Evolutionary conservation across 2,797 vertebrate genomes (phyloP).

Genomic region (Syngnathus rostellatus): DNA sequence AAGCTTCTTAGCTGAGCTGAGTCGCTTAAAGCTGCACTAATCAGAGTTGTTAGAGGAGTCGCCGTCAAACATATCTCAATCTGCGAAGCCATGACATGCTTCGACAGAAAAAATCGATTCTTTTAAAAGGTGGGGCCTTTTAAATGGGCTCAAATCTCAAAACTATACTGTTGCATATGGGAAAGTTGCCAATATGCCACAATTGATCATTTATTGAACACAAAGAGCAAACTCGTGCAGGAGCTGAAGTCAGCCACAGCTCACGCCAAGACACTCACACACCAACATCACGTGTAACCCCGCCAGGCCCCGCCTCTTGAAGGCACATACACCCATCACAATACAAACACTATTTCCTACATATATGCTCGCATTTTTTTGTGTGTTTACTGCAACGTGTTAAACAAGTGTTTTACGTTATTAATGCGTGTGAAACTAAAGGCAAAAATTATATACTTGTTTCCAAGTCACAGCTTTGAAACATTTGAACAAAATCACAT

Average conservation of each 20-base stretch:
- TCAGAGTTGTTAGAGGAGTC: slow-evolving; percentile 54
- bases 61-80: slow-evolving; percentile 32
- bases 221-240: neutral
- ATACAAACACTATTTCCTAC: too few relatives aligned
- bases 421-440: neutral
- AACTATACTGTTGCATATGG: too few relatives aligned
- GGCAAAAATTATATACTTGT: neutral
- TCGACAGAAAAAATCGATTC: neutral
- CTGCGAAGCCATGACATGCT: slow-evolving; percentile 26
- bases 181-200: too few relatives aligned
- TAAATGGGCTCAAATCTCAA: too few relatives aligned
- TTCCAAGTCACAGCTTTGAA: neutral
- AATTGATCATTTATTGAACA: neutral
- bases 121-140: too few relatives aligned
- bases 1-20: slow-evolving; percentile 62
- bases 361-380: too few relatives aligned
- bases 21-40: slow-evolving; percentile 63
- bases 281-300: neutral
- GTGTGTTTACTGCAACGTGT: too few relatives aligned
- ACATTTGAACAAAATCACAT: neutral
- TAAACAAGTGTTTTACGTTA: neutral
- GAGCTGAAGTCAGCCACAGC: neutral
- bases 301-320: neutral
- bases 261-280: neutral
- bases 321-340: too few relatives aligned